Evolutionary conservation across 1,140 invertebrate species (phyloP), one percentile per base, ranked within the genome.

Genomic region (Drosophila parvula): DNA sequence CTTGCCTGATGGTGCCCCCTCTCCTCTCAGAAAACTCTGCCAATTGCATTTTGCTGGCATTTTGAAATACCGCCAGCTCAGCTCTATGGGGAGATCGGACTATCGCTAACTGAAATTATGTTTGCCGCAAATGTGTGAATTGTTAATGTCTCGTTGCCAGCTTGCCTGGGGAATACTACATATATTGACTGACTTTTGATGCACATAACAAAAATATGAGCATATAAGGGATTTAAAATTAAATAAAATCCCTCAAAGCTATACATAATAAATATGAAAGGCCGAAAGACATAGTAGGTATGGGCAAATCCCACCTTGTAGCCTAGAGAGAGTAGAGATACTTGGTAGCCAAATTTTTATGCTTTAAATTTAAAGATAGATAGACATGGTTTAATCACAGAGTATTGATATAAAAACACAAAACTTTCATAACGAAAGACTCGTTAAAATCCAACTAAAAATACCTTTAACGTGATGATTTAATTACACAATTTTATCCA

Each of bases 111-210:
- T 71, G 60, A 88, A 86, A 89, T 86, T 88, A 89, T 88, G 83
- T 69, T 79, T 79, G 83, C 83, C 56, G 76, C 82, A 86, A 86
- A 86, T 86, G 83, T 88, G 84, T 68, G 84, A 88, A 88, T 88
- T 88, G 83, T 79, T 88, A 89, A 89, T 85, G 80, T 89, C 76
- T 89, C 48, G 55, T 71, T 79, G 83, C 81, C 81, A 71, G 81
- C 69, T 74, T 36, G 50, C 50, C 11, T 53, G 51, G 41, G 67
- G 34, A 32, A 36, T 30, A 58, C n/a, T 32, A 22, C 34, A 53
- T 22, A 34, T 58, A 73, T 58, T 75, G 56, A 55, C 56, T 50
- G 56, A 47, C 50, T 50, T 63, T 65, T 43, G 44, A 55, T 67
- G 78, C 51, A 53, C 32, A 22, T 3, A n/a, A 14, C 22, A 3